A percentile compares a stretch with the other conserved stretches of the same genome.
phyloP scores from a whole-genome alignment of 2,888 invertebrate species.

The Osmoderma eremita region DNA sequence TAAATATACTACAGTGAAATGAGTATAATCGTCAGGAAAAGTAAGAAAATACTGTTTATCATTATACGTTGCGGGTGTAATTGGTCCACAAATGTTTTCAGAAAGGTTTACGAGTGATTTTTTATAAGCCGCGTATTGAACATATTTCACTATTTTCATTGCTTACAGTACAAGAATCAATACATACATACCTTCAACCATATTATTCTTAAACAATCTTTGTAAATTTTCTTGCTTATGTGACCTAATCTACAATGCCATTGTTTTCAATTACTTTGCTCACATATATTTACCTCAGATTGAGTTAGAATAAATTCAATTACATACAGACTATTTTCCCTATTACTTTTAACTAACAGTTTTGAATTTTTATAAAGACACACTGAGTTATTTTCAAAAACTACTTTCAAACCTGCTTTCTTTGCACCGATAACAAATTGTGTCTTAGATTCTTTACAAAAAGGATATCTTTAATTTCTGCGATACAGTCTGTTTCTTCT shows the following conservation, averaged over 20 bases:
- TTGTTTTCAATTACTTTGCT: not conserved
- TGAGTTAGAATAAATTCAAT: not conserved
- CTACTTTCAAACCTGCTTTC: conserved; percentile 4
- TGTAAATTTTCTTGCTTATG: conserved; percentile 1
- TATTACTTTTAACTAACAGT: not conserved
- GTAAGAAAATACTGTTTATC: conserved; percentile 40
- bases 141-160: not conserved
- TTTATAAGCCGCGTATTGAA: not conserved
- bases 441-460: conserved; percentile 4
- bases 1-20: conserved; percentile 38
- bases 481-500: conserved; percentile 14
- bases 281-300: not conserved
- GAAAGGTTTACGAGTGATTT: not conserved
- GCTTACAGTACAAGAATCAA: too few species aligned
- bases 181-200: conserved; percentile 3
- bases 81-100: conserved; percentile 37
- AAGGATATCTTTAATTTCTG: conserved; percentile 3
- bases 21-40: conserved; percentile 40
- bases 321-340: not conserved
- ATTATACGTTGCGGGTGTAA: conserved; percentile 31
- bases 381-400: not conserved
- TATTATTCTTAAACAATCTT: not conserved
- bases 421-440: conserved; percentile 7
- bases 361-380: not conserved
- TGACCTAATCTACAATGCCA: conserved; percentile 27